A percentile compares a stretch with the other conserved stretches of the same genome.
Evolutionary conservation across 2,113 vertebrate genomes (phyloP).

Genomic region (Campylomormyrus numenius): DNA sequence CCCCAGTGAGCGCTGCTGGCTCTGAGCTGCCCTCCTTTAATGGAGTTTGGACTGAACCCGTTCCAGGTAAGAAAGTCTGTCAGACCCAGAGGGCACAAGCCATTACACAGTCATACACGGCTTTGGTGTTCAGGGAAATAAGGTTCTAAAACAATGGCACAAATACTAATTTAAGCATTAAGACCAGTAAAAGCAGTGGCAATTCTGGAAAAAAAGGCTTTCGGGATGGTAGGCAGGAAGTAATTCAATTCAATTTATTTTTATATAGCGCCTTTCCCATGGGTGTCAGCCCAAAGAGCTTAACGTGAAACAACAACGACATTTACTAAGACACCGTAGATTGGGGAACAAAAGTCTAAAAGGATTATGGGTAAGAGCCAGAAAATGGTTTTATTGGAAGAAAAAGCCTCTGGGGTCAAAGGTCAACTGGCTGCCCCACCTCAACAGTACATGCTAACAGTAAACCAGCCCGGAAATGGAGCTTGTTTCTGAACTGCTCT

Average conservation of each 20-base stretch:
- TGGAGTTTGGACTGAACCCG: neutral
- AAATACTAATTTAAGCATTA: conserved; percentile 8
- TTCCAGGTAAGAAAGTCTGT: neutral
- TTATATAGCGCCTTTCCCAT: neutral
- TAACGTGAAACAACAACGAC: neutral
- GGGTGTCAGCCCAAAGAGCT: neutral
- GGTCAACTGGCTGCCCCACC: neutral
- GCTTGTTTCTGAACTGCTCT: neutral
- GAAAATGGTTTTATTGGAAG: neutral
- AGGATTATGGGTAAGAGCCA: neutral
- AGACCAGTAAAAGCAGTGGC: neutral
- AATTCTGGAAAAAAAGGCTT: neutral
- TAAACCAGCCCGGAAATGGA: neutral
- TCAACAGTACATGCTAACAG: neutral
- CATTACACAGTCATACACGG: neutral
- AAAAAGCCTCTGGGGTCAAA: neutral
- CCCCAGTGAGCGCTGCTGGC: neutral
- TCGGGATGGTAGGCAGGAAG: neutral
- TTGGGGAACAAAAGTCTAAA: neutral
- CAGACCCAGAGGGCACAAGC: neutral
- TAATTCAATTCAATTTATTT: neutral
- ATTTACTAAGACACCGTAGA: neutral
- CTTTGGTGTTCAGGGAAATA: neutral
- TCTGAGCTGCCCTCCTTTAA: neutral
- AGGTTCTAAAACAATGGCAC: neutral